Percentiles rank a stretch among this genome's conserved stretches.
These are phyloP conservation scores for Nomada lathburiana DNA, from an alignment of 2,888 invertebrate species.

Conservation along the genomic window DNA sequence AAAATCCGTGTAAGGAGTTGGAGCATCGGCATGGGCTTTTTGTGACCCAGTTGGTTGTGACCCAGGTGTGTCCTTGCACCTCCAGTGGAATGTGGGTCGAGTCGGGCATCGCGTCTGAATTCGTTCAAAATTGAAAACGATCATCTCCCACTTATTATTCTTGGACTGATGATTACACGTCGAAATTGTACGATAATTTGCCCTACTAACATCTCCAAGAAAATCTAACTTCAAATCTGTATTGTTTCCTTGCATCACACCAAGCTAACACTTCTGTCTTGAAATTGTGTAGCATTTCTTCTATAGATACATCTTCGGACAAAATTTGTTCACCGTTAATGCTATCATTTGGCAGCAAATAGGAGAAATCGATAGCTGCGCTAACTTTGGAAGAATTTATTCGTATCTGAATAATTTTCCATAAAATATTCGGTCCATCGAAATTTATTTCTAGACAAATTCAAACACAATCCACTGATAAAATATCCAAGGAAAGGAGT, in stretches of 20 bases:
- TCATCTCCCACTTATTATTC: neutral
- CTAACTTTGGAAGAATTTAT: too few species aligned
- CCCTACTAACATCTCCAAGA: neutral
- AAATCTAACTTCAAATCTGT: neutral
- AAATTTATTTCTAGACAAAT: too few species aligned
- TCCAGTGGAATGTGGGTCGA: conserved; percentile 49
- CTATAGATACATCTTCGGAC: too few species aligned
- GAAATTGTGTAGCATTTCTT: too few species aligned
- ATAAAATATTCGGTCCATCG: too few species aligned
- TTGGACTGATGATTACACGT: neutral
- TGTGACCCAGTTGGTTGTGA: conserved; percentile 27
- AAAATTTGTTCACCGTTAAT: neutral
- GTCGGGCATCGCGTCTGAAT: conserved; percentile 16
- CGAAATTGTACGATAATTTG: conserved; percentile 1
- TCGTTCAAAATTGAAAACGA: conserved; percentile 38
- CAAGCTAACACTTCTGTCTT: too few species aligned
- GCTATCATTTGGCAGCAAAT: too few species aligned
- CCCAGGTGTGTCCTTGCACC: conserved; percentile 24
- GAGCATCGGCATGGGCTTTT: neutral
- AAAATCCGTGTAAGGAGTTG: conserved; percentile 7
- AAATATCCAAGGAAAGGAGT: too few species aligned
- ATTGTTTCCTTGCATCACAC: neutral
- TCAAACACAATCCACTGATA: too few species aligned
- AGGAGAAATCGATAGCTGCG: too few species aligned
- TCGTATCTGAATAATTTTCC: too few species aligned